These are phyloP conservation scores for Epinephelus coioides DNA, from an alignment of 2,797 vertebrate genomes.

Conservation along the genomic window DNA sequence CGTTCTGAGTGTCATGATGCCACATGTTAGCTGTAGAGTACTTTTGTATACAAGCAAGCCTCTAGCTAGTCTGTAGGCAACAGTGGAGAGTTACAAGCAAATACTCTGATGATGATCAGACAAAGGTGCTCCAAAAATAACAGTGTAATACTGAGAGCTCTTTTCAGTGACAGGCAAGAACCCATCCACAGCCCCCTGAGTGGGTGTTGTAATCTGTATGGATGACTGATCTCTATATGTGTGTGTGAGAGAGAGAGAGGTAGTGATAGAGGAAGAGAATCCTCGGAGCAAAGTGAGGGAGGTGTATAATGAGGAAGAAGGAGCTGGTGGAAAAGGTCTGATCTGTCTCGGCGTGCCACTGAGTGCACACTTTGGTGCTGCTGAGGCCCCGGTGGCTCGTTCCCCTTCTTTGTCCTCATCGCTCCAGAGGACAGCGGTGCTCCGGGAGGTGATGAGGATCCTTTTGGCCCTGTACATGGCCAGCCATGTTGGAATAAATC, in stretches of 20 bases:
- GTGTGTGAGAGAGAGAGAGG: slow-evolving; percentile 1
- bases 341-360: slow-evolving; percentile 30
- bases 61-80: background rate
- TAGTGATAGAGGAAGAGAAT: slow-evolving; percentile 31
- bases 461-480: slow-evolving; percentile 44
- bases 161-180: slow-evolving; percentile 43
- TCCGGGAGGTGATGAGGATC: slow-evolving; percentile 42
- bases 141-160: slow-evolving; percentile 36
- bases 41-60: background rate
- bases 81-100: background rate
- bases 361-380: slow-evolving; percentile 32
- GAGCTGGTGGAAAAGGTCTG: slow-evolving; percentile 37
- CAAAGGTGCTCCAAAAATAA: slow-evolving; percentile 45
- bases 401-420: slow-evolving; percentile 61
- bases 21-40: background rate
- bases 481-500: slow-evolving; percentile 65
- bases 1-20: slow-evolving; percentile 1
- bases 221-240: slow-evolving; percentile 56
- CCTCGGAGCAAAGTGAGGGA: slow-evolving; percentile 48
- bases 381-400: slow-evolving; percentile 38
- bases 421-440: slow-evolving; percentile 41
- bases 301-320: slow-evolving; percentile 65
- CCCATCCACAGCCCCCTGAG: slow-evolving; percentile 37
- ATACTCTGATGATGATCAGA: slow-evolving; percentile 34
- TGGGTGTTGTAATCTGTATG: slow-evolving; percentile 60